phyloP scores from a whole-genome alignment of 1,140 invertebrate species.

The Listronotus oregonensis region DNA sequence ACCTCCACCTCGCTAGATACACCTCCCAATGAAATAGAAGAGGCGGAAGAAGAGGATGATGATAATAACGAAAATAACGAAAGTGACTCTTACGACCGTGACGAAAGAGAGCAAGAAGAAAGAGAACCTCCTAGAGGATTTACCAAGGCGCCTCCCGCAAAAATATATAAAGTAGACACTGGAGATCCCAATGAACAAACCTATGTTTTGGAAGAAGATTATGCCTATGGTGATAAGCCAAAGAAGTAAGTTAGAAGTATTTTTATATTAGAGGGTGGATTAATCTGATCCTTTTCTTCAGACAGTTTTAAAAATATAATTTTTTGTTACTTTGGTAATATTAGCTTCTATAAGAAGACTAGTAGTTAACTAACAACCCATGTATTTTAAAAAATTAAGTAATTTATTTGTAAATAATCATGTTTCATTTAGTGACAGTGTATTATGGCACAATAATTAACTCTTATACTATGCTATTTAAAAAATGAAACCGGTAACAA shows the following conservation, averaged over 20 bases:
- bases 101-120: background rate
- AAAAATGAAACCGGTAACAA: no score
- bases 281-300: no score
- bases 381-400: no score
- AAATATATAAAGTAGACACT: constrained; percentile 20
- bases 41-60: background rate
- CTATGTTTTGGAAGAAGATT: constrained; percentile 30
- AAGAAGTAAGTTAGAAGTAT: constrained; percentile 21
- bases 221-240: constrained; percentile 27
- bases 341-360: no score
- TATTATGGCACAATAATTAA: no score
- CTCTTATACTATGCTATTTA: no score
- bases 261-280: background rate
- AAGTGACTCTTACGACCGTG: background rate
- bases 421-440: no score
- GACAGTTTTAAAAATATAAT: no score
- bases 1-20: constrained; percentile 17
- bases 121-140: constrained; percentile 17
- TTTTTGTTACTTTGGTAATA: no score
- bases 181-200: constrained; percentile 27
- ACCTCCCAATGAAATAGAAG: constrained; percentile 19
- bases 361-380: no score
- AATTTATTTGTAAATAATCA: no score
- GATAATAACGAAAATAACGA: background rate
- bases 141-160: constrained; percentile 10